Evolutionary conservation across 2,797 vertebrate species (phyloP).

Genomic region (Hirundo rustica): DNA sequence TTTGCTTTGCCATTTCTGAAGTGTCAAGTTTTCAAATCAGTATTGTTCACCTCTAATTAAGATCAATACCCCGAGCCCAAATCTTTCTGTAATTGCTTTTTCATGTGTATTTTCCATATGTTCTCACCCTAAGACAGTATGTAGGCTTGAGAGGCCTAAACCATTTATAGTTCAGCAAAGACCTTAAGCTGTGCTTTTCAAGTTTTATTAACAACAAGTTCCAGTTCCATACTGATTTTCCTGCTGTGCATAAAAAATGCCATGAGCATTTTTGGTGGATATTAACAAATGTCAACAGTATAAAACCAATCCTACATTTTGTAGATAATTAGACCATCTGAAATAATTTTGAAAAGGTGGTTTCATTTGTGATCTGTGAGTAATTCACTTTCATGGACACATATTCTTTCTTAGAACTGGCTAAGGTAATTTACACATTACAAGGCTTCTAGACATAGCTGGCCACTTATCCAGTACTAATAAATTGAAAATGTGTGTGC

Average conservation of each 20-base stretch:
- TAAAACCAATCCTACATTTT: conserved; percentile 56
- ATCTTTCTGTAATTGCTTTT: conserved; percentile 50
- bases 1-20: conserved; percentile 41
- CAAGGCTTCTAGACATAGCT: conserved; percentile 46
- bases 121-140: conserved; percentile 22
- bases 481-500: conserved; percentile 52
- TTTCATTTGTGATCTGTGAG: conserved; percentile 64
- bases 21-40: conserved; percentile 31
- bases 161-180: conserved; percentile 58
- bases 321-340: conserved; percentile 60
- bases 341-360: conserved; percentile 63
- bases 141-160: conserved; percentile 39
- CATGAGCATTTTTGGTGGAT: conserved; percentile 60
- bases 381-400: conserved; percentile 67
- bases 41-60: conserved; percentile 59
- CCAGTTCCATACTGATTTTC: conserved; percentile 60
- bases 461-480: conserved; percentile 41
- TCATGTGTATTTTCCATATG: conserved; percentile 21
- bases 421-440: conserved; percentile 61
- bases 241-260: conserved; percentile 61
- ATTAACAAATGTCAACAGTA: conserved; percentile 67
- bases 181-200: conserved; percentile 70
- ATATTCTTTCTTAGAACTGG: conserved; percentile 32
- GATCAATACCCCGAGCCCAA: conserved; percentile 4
- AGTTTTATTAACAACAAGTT: conserved; percentile 69